Percentiles rank a stretch among this genome's conserved stretches.
Evolutionary conservation across 2,888 invertebrate species (phyloP).

Genomic region (Drosophila borborema): DNA sequence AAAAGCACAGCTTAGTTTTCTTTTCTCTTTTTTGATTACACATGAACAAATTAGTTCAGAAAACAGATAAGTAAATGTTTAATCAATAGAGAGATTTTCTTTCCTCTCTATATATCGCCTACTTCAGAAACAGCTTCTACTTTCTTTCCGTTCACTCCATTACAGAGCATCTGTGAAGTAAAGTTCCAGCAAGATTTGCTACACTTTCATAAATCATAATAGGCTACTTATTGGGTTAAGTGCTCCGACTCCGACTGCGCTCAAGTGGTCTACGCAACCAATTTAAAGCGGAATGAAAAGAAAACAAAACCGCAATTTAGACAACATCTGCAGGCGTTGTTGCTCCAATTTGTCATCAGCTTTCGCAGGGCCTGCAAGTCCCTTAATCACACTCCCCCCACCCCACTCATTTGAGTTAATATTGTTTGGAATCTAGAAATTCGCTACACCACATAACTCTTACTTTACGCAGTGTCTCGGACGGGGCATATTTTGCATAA

Average conservation of each 20-base stretch:
- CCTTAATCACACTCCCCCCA: conserved; percentile 57
- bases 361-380: conserved; percentile 46
- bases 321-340: conserved; percentile 33
- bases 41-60: not conserved
- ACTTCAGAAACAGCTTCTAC: conserved; percentile 1
- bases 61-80: too few species aligned
- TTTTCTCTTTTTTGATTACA: not conserved
- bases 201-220: conserved; percentile 56
- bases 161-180: conserved; percentile 22
- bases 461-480: conserved; percentile 33
- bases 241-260: conserved; percentile 49
- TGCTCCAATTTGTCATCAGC: conserved; percentile 72
- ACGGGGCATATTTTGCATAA: conserved; percentile 48
- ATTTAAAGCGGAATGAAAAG: conserved; percentile 51
- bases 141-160: conserved; percentile 14
- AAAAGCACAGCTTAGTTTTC: too few species aligned
- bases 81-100: not conserved
- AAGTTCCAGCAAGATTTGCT: conserved; percentile 34
- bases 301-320: conserved; percentile 22
- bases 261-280: conserved; percentile 73
- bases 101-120: not conserved
- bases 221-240: conserved; percentile 57
- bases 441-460: conserved; percentile 70
- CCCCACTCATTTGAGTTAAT: conserved; percentile 16
- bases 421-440: conserved; percentile 53